A percentile compares a stretch with the other conserved stretches of the same genome.
Conservation (phyloP, 2,888 invertebrate species). For the Myopa testacea region DNA sequence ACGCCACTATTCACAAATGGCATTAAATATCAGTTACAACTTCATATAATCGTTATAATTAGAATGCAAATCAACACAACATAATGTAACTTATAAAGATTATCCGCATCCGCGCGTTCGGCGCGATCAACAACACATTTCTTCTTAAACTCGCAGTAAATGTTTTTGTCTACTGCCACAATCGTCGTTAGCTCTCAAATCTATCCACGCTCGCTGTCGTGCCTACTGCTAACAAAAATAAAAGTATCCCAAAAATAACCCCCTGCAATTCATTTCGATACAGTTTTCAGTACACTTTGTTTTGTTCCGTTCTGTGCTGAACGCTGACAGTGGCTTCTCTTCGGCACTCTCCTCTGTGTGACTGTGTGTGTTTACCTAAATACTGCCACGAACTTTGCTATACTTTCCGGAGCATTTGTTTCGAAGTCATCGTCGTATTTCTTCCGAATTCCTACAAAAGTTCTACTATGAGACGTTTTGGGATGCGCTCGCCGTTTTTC, state of each 20-base stretch:
- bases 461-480: not conserved
- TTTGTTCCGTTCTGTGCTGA: constrained; percentile 10
- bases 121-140: constrained; percentile 21
- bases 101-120: constrained; percentile 26
- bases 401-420: constrained; percentile 21
- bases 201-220: constrained; percentile 49
- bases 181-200: constrained; percentile 53
- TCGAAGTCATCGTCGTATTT: constrained; percentile 1
- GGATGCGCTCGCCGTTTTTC: not conserved
- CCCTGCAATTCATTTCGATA: constrained; percentile 51
- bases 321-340: not conserved
- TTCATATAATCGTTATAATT: constrained; percentile 23
- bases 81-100: constrained; percentile 17
- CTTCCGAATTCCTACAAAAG: not conserved
- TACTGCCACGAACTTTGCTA: constrained; percentile 26
- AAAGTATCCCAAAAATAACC: constrained; percentile 61
- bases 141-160: constrained; percentile 23
- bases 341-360: not conserved
- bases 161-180: constrained; percentile 39
- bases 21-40: constrained; percentile 18
- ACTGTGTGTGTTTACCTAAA: constrained; percentile 25
- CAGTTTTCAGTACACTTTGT: constrained; percentile 23
- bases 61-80: not conserved
- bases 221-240: constrained; percentile 47
- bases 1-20: no score